A percentile compares a stretch with the other conserved stretches of the same genome.
These are phyloP conservation scores for Graphium colonna DNA, from an alignment of 2,888 invertebrate species.

Conservation along the genomic window DNA sequence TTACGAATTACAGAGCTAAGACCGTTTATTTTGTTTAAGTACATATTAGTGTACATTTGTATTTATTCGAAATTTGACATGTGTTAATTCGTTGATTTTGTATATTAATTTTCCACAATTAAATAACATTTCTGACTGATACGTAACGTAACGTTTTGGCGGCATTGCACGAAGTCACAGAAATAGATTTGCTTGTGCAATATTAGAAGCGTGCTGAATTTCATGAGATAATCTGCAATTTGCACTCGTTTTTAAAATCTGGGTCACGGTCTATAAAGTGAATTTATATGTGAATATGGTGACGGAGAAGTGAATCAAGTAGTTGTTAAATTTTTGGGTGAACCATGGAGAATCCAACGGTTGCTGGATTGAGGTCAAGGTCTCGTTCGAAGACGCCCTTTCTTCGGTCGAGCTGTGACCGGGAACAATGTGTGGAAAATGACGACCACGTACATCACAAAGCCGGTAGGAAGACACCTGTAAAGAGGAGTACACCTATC, in stretches of 20 bases:
- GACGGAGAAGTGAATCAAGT: conserved; percentile 26
- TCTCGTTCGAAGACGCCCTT: conserved; percentile 86
- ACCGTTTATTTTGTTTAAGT: conserved; percentile 36
- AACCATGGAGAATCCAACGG: conserved; percentile 65
- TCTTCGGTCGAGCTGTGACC: conserved; percentile 79
- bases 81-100: conserved; percentile 1
- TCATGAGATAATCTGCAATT: conserved; percentile 44
- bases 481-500: conserved; percentile 68
- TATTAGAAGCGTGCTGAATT: conserved; percentile 44
- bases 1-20: conserved; percentile 44
- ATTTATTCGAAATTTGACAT: neutral
- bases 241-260: conserved; percentile 37
- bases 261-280: conserved; percentile 37
- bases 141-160: conserved; percentile 70
- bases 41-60: conserved; percentile 38
- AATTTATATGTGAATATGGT: conserved; percentile 41
- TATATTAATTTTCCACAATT: conserved; percentile 2
- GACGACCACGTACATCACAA: conserved; percentile 75
- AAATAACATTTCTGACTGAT: conserved; percentile 26
- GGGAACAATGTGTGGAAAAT: conserved; percentile 74
- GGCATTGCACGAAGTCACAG: conserved; percentile 69
- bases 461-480: conserved; percentile 71
- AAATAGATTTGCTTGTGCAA: conserved; percentile 77
- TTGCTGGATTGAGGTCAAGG: conserved; percentile 82
- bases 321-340: conserved; percentile 23